A percentile compares a stretch with the other conserved stretches of the same genome.
phyloP scores from a whole-genome alignment of 2,797 vertebrate genomes.

The Rachycentron canadum region DNA sequence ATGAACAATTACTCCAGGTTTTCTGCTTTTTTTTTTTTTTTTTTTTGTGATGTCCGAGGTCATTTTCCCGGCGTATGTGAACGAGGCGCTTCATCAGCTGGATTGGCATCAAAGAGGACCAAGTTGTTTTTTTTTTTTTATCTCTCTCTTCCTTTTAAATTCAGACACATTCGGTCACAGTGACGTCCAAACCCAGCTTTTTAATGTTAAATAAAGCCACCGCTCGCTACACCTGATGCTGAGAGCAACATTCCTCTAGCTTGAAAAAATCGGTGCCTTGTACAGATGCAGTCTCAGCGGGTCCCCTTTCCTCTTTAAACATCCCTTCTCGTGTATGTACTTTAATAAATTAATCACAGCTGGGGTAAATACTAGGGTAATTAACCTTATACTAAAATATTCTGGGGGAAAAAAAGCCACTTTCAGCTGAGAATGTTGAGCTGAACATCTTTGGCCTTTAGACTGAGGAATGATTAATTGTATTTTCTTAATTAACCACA shows the following conservation, averaged over 20 bases:
- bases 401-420: no score
- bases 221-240: neutral
- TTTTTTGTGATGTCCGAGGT: neutral
- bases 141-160: neutral
- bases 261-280: neutral
- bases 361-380: no score
- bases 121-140: neutral
- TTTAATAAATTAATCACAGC: no score
- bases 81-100: neutral
- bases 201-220: neutral
- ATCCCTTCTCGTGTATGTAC: no score
- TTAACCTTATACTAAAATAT: no score
- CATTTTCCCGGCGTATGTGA: neutral
- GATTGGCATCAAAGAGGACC: neutral
- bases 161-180: neutral
- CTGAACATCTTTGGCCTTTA: no score
- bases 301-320: no score
- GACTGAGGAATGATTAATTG: no score
- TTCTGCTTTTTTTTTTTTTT: no score
- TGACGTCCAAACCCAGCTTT: neutral
- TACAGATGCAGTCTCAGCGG: no score
- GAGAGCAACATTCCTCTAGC: neutral
- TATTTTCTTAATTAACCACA: neutral
- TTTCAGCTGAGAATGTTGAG: no score
- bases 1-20: neutral